Evolutionary conservation across 2,888 invertebrate species (phyloP).

Genomic region (Sipha maydis): DNA sequence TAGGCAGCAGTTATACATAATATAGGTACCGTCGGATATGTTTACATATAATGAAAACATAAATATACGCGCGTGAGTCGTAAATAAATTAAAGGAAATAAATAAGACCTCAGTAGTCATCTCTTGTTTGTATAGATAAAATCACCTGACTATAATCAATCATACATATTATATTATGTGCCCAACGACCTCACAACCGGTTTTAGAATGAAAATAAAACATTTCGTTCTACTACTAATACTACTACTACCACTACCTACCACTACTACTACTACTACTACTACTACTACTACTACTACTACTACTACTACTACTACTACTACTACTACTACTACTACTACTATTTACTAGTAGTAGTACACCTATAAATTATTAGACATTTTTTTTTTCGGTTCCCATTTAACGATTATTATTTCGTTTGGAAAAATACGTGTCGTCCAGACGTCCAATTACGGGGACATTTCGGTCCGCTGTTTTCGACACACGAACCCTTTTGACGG

Average conservation of each 20-base stretch:
- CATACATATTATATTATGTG: constrained; percentile 17
- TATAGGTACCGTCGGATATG: neutral
- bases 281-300: neutral
- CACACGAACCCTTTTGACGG: too few species aligned
- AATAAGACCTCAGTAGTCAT: constrained; percentile 50
- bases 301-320: too few species aligned
- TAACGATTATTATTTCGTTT: constrained; percentile 4
- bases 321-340: neutral
- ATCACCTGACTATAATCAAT: constrained; percentile 49
- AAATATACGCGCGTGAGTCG: constrained; percentile 12
- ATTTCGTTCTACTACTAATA: neutral
- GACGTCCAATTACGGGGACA: constrained; percentile 21
- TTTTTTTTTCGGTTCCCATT: neutral
- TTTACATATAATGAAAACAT: constrained; percentile 30
- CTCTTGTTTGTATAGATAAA: constrained; percentile 37
- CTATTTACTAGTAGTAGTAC: neutral
- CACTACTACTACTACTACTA: neutral
- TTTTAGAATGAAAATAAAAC: constrained; percentile 42
- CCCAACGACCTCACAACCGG: constrained; percentile 26
- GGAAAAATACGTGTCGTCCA: neutral
- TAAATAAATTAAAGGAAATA: constrained; percentile 49
- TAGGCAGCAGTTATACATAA: too few species aligned
- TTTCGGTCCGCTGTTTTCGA: neutral
- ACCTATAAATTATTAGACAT: constrained; percentile 30
- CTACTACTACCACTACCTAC: too few species aligned